Conservation (phyloP, 2,888 invertebrate genomes). For the Omphaloscelis lunosa region DNA sequence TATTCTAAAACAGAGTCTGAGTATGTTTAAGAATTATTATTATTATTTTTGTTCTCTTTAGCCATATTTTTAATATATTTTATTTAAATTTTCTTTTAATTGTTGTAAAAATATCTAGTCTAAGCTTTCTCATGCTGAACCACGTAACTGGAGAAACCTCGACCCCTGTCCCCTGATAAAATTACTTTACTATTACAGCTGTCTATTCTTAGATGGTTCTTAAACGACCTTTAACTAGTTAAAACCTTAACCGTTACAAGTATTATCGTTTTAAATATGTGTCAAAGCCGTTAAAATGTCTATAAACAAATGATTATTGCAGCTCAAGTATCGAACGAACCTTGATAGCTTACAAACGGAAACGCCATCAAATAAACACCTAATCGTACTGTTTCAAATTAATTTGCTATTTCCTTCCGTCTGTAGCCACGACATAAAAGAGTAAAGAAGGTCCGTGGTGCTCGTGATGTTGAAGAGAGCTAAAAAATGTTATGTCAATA, state of each 20-base stretch:
- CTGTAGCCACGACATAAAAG: neutral
- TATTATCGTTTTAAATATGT: constrained; percentile 31
- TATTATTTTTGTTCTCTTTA: too few species aligned
- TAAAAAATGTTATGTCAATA: too few species aligned
- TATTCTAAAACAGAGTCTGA: too few species aligned
- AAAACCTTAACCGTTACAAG: constrained; percentile 3
- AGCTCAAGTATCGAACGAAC: constrained; percentile 19
- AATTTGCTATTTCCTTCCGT: constrained; percentile 56
- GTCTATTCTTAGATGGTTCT: neutral
- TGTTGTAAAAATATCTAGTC: too few species aligned
- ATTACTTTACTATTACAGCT: too few species aligned
- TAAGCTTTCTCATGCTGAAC: too few species aligned
- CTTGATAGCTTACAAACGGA: constrained; percentile 51
- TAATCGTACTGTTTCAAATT: constrained; percentile 44
- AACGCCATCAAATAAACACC: constrained; percentile 39
- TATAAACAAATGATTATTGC: constrained; percentile 41
- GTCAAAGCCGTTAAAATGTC: constrained; percentile 50
- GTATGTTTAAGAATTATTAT: too few species aligned
- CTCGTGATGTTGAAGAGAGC: neutral
- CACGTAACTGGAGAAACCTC: too few species aligned
- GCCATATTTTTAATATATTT: too few species aligned
- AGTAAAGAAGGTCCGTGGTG: neutral
- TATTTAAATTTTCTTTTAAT: too few species aligned
- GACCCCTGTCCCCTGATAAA: too few species aligned
- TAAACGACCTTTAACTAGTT: constrained; percentile 20